Evolutionary conservation across 37 sponge, comb jelly and placozoan genomes (phyloP).

Genomic region (Corticium candelabrum): DNA sequence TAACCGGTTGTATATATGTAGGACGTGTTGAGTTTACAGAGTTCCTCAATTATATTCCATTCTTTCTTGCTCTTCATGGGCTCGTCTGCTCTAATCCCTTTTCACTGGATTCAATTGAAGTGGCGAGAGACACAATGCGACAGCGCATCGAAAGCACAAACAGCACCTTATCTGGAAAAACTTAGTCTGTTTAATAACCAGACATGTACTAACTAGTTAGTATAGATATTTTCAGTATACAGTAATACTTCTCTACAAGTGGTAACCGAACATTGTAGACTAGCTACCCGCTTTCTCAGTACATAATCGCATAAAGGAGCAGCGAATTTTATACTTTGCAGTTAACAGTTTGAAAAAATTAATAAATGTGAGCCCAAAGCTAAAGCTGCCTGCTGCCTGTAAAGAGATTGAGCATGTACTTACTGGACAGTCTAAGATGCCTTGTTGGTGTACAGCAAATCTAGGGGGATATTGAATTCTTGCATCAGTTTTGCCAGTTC

Average conservation of each 20-base stretch:
- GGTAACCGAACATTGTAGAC: too few species aligned
- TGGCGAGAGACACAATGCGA: neutral
- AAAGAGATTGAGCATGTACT: too few species aligned
- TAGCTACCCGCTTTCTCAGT: neutral
- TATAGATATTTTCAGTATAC: too few species aligned
- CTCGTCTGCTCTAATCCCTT: neutral
- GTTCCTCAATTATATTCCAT: neutral
- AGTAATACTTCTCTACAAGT: too few species aligned
- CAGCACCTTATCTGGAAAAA: too few species aligned
- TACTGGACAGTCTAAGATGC: too few species aligned
- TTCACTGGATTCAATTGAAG: neutral
- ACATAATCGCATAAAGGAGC: neutral
- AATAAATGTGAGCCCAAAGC: too few species aligned
- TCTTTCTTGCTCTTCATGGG: neutral
- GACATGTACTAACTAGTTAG: too few species aligned
- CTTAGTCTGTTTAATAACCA: too few species aligned
- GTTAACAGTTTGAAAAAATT: neutral
- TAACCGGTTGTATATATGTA: too few species aligned
- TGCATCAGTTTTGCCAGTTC: neutral
- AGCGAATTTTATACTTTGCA: neutral
- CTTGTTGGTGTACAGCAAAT: neutral
- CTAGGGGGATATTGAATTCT: neutral
- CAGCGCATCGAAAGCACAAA: neutral
- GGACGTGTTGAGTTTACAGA: neutral
- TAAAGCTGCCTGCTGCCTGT: neutral